Conservation (phyloP, 2,797 vertebrate species). For the Antrozous pallidus region DNA sequence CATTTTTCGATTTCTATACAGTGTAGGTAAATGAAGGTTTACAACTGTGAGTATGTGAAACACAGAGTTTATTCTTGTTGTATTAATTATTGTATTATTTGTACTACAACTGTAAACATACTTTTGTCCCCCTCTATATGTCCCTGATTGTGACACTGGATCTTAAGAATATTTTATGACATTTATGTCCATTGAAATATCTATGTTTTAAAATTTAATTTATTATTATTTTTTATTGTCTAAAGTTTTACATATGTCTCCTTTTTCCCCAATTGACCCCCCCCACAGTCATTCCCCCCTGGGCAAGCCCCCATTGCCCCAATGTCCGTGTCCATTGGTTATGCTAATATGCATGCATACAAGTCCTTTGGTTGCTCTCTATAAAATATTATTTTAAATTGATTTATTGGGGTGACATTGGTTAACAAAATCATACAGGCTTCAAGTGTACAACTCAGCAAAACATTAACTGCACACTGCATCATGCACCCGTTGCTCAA, state of each 20-base stretch:
- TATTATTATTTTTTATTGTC: neutral
- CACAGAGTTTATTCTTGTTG: neutral
- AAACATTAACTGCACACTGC: neutral
- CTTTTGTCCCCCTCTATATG: neutral
- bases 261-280: too few species aligned
- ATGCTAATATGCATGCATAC: too few species aligned
- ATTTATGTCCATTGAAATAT: neutral
- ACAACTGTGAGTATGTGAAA: neutral
- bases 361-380: too few species aligned
- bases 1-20: neutral
- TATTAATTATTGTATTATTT: neutral
- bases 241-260: too few species aligned
- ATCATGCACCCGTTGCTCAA: neutral
- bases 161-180: constrained; percentile 37
- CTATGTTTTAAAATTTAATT: neutral
- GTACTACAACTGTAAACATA: neutral
- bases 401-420: neutral
- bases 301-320: too few species aligned
- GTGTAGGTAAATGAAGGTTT: neutral
- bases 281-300: too few species aligned
- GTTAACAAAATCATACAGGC: neutral
- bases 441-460: neutral
- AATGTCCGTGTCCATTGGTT: too few species aligned
- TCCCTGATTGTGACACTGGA: neutral
- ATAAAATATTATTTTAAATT: neutral